Conservation (phyloP, 2,113 vertebrate species). For the Gopherus flavomarginatus region DNA sequence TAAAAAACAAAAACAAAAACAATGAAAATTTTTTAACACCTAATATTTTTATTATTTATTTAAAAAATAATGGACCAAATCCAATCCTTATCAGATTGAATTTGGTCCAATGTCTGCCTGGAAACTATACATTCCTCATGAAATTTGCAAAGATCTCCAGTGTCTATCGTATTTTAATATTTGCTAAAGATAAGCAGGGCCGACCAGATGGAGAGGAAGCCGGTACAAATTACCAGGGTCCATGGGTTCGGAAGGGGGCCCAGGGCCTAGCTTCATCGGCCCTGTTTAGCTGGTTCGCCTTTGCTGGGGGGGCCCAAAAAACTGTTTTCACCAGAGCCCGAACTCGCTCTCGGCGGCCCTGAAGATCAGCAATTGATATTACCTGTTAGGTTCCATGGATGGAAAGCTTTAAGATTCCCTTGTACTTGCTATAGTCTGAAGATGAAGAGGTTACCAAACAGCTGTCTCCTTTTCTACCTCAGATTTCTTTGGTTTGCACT, state of each 20-base stretch:
- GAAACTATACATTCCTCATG: neutral
- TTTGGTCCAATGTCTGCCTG: neutral
- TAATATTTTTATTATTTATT: neutral
- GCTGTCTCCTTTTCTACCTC: constrained; percentile 12
- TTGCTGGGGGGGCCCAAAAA: too few species aligned
- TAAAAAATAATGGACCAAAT: neutral
- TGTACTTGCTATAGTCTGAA: neutral
- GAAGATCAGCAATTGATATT: neutral
- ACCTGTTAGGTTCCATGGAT: neutral
- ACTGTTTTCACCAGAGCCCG: too few species aligned
- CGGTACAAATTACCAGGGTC: too few species aligned
- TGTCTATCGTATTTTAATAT: neutral
- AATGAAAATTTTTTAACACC: neutral
- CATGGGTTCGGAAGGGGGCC: too few species aligned
- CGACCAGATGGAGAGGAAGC: too few species aligned
- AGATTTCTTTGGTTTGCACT: neutral
- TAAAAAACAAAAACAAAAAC: neutral
- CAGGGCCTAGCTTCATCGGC: too few species aligned
- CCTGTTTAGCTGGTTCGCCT: too few species aligned
- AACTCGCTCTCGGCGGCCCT: too few species aligned
- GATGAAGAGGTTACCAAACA: neutral
- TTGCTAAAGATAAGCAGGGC: neutral
- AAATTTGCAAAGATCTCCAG: neutral
- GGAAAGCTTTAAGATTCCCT: neutral
- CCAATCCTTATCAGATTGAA: neutral